Conservation (phyloP, 92 coral and sea anemone genomes). For the Phenganax subtilis region DNA sequence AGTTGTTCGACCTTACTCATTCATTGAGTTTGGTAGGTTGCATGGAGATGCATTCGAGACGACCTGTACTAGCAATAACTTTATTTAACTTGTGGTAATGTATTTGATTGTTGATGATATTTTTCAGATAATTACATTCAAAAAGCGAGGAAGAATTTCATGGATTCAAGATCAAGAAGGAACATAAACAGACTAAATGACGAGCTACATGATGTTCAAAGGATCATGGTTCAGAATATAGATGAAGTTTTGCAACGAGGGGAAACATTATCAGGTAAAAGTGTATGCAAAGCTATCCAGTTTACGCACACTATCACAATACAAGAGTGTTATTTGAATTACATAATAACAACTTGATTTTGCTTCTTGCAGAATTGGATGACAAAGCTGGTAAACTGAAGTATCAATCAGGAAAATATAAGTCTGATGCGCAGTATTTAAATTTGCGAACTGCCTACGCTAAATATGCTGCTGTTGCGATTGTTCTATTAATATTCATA, state of each 20-base stretch:
- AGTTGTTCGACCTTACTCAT: slow-evolving; percentile 87
- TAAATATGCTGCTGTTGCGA: slow-evolving; percentile 93
- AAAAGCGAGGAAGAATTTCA: slow-evolving; percentile 88
- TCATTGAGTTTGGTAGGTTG: slow-evolving; percentile 97
- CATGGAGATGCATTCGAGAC: not conserved
- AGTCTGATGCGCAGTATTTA: slow-evolving; percentile 94
- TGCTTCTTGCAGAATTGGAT: slow-evolving; percentile 68
- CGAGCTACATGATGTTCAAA: slow-evolving; percentile 92
- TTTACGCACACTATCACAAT: not conserved
- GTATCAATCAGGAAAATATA: slow-evolving; percentile 94
- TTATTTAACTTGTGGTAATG: not conserved
- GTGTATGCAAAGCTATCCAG: not conserved
- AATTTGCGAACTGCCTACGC: slow-evolving; percentile 93
- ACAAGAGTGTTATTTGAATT: not conserved
- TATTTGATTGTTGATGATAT: too few relatives aligned
- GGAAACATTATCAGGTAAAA: slow-evolving; percentile 84
- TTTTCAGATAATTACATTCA: slow-evolving; percentile 85
- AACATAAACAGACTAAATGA: slow-evolving; percentile 88
- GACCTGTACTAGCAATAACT: not conserved
- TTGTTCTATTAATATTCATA: slow-evolving; percentile 70
- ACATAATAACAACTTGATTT: not conserved
- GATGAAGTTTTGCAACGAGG: slow-evolving; percentile 98
- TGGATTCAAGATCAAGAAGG: slow-evolving; percentile 93
- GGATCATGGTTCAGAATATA: slow-evolving; percentile 98
- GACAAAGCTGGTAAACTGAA: slow-evolving; percentile 98